Evolutionary conservation across 2,113 vertebrate species (phyloP).

Genomic region (Scomber japonicus): DNA sequence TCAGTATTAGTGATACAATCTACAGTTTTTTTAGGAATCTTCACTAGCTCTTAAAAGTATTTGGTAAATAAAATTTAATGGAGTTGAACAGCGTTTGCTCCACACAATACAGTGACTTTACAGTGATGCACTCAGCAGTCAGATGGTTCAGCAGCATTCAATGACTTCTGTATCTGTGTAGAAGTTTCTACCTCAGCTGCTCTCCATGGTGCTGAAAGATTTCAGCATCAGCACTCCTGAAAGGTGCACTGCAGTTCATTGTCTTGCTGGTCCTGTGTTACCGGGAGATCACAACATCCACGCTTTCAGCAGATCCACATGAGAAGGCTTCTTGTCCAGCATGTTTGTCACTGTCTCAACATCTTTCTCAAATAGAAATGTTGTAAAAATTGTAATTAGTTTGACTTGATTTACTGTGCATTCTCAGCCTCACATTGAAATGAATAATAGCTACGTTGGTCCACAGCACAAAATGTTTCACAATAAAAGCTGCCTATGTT

Average conservation of each 20-base stretch:
- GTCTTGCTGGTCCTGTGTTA: constrained; percentile 49
- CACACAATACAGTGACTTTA: not conserved
- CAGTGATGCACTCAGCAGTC: not conserved
- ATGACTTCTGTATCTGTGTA: not conserved
- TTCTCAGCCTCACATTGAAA: too few species aligned
- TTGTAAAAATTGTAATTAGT: not conserved
- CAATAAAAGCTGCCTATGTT: too few species aligned
- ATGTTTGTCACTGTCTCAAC: not conserved
- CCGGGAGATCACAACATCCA: constrained; percentile 43
- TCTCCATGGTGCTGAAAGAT: constrained; percentile 60
- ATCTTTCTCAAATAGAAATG: not conserved
- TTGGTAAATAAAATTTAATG: not conserved
- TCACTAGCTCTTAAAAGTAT: not conserved
- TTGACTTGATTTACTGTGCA: not conserved
- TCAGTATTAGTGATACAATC: too few species aligned
- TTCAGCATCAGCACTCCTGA: constrained; percentile 3
- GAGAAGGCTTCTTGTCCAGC: not conserved
- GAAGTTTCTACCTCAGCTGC: constrained; percentile 6
- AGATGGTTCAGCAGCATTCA: not conserved
- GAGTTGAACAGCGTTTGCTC: not conserved
- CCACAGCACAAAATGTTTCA: too few species aligned
- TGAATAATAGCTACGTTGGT: too few species aligned
- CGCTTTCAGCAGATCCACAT: not conserved
- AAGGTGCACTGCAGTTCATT: constrained; percentile 33
- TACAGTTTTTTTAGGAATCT: not conserved